Conservation (phyloP, 2,888 invertebrate genomes). For the Drosophila mulleri region DNA sequence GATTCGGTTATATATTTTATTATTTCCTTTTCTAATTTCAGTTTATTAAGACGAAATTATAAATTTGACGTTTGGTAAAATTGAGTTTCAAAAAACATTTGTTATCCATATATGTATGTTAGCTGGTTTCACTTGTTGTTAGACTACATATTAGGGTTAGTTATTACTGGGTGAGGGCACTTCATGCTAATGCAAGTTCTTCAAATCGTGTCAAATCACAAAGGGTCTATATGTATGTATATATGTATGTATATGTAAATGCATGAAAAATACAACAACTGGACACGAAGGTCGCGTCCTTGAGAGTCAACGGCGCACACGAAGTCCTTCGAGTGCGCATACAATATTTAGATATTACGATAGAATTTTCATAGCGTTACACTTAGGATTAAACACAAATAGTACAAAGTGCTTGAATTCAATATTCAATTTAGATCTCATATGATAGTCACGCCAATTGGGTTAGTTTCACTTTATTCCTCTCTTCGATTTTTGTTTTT, state of each 20-base stretch:
- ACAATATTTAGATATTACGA: conserved; percentile 2
- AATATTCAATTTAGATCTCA: conserved; percentile 4
- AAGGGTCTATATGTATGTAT: conserved; percentile 6
- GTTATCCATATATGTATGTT: conserved; percentile 22
- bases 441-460: conserved; percentile 3
- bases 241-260: conserved; percentile 33
- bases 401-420: conserved; percentile 13
- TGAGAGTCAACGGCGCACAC: conserved; percentile 1
- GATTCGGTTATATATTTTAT: not conserved
- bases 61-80: conserved; percentile 44
- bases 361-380: not conserved
- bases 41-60: conserved; percentile 72
- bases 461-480: not conserved
- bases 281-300: conserved; percentile 24
- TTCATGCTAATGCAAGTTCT: conserved; percentile 26
- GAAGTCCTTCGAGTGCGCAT: not conserved
- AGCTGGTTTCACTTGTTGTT: conserved; percentile 36
- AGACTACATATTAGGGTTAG: conserved; percentile 12
- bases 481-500: too few species aligned
- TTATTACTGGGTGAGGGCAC: conserved; percentile 7
- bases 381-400: conserved; percentile 25
- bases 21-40: conserved; percentile 35
- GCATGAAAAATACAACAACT: conserved; percentile 47
- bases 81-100: conserved; percentile 32
- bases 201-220: conserved; percentile 29